These are phyloP conservation scores for Phylloscopus whistleri DNA, from an alignment of 2,113 vertebrate species.

Conservation along the genomic window DNA sequence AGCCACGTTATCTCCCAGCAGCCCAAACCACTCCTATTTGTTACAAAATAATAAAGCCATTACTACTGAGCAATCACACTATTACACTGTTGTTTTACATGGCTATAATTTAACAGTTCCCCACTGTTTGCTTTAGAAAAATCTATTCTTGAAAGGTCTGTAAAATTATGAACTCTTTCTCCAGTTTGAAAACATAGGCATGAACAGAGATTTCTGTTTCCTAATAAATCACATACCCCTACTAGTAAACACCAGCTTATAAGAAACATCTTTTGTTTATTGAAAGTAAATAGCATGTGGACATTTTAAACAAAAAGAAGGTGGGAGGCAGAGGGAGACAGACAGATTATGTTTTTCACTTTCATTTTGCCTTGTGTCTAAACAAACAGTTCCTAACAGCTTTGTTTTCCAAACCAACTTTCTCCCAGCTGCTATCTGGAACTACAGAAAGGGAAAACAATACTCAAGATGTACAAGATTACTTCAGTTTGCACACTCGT, in stretches of 20 bases:
- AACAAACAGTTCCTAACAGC: conserved; percentile 53
- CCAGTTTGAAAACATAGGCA: not conserved
- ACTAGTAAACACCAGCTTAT: conserved; percentile 7
- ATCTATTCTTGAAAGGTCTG: conserved; percentile 31
- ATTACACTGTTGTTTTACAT: not conserved
- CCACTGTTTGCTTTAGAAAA: conserved; percentile 56
- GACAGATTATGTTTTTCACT: conserved; percentile 60
- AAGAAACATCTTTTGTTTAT: conserved; percentile 58
- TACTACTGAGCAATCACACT: not conserved
- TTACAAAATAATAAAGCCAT: conserved; percentile 11
- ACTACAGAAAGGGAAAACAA: conserved; percentile 15
- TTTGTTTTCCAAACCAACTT: conserved; percentile 62
- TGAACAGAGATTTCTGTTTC: not conserved
- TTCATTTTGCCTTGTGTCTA: conserved; percentile 51
- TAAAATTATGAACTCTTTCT: conserved; percentile 40
- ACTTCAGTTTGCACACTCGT: not conserved
- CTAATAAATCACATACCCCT: not conserved
- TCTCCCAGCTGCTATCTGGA: conserved; percentile 50
- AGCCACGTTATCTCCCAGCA: not conserved
- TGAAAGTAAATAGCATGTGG: conserved; percentile 32
- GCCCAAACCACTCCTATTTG: conserved; percentile 1
- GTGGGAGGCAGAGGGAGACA: conserved; percentile 21
- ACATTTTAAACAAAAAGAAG: conserved; percentile 59
- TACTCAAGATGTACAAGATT: not conserved
- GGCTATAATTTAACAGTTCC: conserved; percentile 12